phyloP scores from a whole-genome alignment of 2,888 invertebrate genomes.

The Cheilosia pagana region DNA sequence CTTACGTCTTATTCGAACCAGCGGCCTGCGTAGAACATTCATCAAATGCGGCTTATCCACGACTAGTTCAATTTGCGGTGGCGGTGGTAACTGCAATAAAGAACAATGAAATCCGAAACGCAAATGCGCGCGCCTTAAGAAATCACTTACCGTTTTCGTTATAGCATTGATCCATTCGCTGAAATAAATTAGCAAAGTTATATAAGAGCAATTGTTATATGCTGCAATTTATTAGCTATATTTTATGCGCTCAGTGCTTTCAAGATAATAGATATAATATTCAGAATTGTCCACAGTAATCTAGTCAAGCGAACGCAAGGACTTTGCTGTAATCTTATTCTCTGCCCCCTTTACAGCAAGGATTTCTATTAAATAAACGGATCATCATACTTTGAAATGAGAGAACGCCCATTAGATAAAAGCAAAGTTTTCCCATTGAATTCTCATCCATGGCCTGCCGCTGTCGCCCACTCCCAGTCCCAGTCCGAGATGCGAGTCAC shows the following conservation, averaged over 20 bases:
- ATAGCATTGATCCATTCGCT: conserved; percentile 93
- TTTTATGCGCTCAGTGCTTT: conserved; percentile 14
- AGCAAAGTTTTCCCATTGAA: conserved; percentile 65
- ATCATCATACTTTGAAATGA: conserved; percentile 70
- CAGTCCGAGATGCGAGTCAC: too few species aligned
- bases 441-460: conserved; percentile 17
- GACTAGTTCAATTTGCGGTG: conserved; percentile 89
- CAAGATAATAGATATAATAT: conserved; percentile 22
- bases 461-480: not conserved
- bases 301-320: conserved; percentile 23
- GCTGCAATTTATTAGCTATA: conserved; percentile 6
- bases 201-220: conserved; percentile 25
- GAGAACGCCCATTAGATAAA: conserved; percentile 67
- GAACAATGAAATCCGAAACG: conserved; percentile 21
- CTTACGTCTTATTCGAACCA: conserved; percentile 87
- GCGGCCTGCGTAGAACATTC: conserved; percentile 86
- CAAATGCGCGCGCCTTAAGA: conserved; percentile 1
- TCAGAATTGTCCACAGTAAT: conserved; percentile 27
- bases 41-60: conserved; percentile 88
- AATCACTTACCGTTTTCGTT: conserved; percentile 89
- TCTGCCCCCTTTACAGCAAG: conserved; percentile 18
- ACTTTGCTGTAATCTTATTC: conserved; percentile 14
- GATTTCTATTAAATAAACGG: conserved; percentile 64
- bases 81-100: conserved; percentile 87
- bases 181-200: conserved; percentile 78